phyloP scores from a whole-genome alignment of 2,797 vertebrate genomes.

The Notolabrus celidotus region DNA sequence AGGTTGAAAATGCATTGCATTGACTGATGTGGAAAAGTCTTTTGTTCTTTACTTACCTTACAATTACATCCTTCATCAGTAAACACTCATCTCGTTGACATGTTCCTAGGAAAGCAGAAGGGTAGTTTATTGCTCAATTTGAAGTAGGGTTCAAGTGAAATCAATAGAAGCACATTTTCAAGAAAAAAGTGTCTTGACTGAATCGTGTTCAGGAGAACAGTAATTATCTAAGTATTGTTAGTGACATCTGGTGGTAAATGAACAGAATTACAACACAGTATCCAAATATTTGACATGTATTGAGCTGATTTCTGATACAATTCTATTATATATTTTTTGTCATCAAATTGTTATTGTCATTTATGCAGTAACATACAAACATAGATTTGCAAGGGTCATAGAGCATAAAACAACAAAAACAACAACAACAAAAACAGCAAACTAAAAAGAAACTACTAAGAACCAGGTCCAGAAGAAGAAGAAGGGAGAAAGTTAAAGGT shows the following conservation, averaged over 20 bases:
- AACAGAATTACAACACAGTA: neutral
- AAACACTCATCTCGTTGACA: no score
- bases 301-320: neutral
- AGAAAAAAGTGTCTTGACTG: neutral
- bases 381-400: no score
- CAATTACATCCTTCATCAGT: no score
- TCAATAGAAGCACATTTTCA: constrained; percentile 9
- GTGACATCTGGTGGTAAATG: constrained; percentile 74
- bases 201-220: neutral
- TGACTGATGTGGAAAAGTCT: constrained; percentile 1
- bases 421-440: no score
- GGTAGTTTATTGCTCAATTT: neutral
- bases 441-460: no score
- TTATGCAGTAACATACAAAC: no score
- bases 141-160: constrained; percentile 4
- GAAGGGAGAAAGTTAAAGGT: no score
- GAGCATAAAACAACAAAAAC: no score
- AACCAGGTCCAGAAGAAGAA: no score
- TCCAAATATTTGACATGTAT: neutral
- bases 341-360: no score
- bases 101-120: neutral
- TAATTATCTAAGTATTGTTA: neutral
- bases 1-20: constrained; percentile 12
- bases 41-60: neutral
- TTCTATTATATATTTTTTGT: neutral